phyloP scores from a whole-genome alignment of 2,888 invertebrate genomes.

The Drosophila kanekoi region DNA sequence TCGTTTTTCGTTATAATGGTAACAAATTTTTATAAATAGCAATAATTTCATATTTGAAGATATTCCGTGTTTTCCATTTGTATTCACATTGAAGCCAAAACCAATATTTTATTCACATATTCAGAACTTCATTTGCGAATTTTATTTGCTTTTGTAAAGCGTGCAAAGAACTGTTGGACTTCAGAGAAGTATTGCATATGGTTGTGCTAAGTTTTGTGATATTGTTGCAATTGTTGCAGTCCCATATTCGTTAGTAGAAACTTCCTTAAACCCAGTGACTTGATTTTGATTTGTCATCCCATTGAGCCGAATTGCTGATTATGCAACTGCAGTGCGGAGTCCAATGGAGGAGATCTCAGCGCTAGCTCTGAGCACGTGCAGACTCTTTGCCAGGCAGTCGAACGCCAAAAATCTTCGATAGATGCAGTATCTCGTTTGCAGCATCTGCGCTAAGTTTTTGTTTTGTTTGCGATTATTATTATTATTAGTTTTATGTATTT shows the following conservation, averaged over 20 bases:
- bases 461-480: constrained; percentile 70
- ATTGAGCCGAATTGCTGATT: constrained; percentile 56
- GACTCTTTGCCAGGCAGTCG: constrained; percentile 62
- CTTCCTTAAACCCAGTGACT: constrained; percentile 46
- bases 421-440: constrained; percentile 65
- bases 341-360: constrained; percentile 53
- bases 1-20: no score
- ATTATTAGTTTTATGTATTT: constrained; percentile 60
- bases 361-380: constrained; percentile 64
- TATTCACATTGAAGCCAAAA: no score
- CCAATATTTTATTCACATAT: no score
- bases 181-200: neutral
- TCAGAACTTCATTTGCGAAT: no score
- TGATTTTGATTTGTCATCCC: constrained; percentile 70
- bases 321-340: constrained; percentile 61
- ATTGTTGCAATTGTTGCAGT: constrained; percentile 15
- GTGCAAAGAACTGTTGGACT: constrained; percentile 30
- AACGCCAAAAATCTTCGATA: constrained; percentile 19
- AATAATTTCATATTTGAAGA: no score
- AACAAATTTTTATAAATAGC: no score
- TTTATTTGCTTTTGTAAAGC: neutral
- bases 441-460: constrained; percentile 59
- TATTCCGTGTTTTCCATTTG: no score
- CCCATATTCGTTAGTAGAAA: constrained; percentile 27
- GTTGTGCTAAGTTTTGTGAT: neutral